Conservation (phyloP, 37 sponge, comb jelly and placozoan species). For the Petrosia ficiformis region DNA sequence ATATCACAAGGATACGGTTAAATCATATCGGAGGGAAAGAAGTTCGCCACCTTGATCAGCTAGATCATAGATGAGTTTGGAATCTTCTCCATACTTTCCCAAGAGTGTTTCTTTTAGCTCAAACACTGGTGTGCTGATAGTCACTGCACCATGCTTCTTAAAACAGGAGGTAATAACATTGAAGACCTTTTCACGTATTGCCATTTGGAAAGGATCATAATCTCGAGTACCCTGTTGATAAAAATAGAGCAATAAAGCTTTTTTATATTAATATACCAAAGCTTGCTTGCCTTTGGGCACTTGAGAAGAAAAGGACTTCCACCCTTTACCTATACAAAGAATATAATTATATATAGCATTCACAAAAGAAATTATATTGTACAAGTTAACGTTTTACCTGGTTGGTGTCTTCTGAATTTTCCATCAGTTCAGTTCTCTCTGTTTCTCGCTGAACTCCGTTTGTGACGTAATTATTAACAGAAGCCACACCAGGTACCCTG, state of each 20-base stretch:
- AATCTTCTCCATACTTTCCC: slow-evolving; percentile 99
- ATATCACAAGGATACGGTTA: slow-evolving; percentile 78
- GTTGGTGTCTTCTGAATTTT: too few species aligned
- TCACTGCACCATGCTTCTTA: slow-evolving; percentile 96
- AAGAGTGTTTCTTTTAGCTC: slow-evolving; percentile 88
- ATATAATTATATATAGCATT: too few species aligned
- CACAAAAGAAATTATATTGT: too few species aligned
- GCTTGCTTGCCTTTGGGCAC: slow-evolving; percentile 17
- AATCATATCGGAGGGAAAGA: slow-evolving; percentile 93
- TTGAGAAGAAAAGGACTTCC: slow-evolving; percentile 13
- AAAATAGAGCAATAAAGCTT: too few species aligned
- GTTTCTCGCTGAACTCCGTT: too few species aligned
- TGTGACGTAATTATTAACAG: too few species aligned
- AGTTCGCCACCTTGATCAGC: slow-evolving; percentile 98
- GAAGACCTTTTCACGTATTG: slow-evolving; percentile 88
- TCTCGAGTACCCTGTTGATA: slow-evolving; percentile 89
- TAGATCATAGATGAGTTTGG: slow-evolving; percentile 95
- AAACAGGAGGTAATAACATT: slow-evolving; percentile 73
- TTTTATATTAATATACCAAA: background rate
- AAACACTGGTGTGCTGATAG: slow-evolving; percentile 97
- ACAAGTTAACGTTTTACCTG: too few species aligned
- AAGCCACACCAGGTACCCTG: too few species aligned
- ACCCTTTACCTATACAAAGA: too few species aligned
- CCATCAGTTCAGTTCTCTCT: too few species aligned
- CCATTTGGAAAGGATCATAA: slow-evolving; percentile 95